Evolutionary conservation across 1,140 invertebrate species (phyloP), one percentile per base, ranked within the genome.

Genomic region (Prorops nasuta): DNA sequence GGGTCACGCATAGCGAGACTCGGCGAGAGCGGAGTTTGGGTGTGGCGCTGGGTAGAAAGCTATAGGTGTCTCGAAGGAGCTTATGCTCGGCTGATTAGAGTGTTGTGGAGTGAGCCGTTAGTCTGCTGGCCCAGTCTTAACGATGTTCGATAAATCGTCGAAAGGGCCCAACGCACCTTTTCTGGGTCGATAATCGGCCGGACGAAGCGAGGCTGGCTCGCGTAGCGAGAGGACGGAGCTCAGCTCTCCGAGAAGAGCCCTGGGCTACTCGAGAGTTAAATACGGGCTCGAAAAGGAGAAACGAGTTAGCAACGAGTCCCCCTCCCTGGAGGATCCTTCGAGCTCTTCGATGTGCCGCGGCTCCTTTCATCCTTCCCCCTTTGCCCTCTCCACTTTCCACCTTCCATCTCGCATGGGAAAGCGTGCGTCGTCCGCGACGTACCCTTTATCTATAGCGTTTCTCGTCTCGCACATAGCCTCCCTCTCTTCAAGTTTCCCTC

Each of bases 221-320:
- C 51, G 19, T 19, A 12, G 20, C 10, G 22, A 41, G 44, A 35
- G 20, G 36, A 19, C 14, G 20, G 12, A n/a, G n/a, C 45, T 32
- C 43, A n/a, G 17, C 19, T n/a, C n/a, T n/a, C 3, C 14, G 9
- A 20, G 34, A 22, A 35, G 20, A 24, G 48, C 16, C 37, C 6
- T 39, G 32, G 24, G 24, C 4, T 6, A 28, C 4, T 10, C 4
- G 24, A 28, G 24, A 38, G 15, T 43, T 63, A 63, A 62, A 59
- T 51, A 63, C 60, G 55, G 56, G 60, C 53, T 62, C 60, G 49
- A 63, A 56, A 59, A 63, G 61, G 60, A 61, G 59, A 63, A 59
- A 59, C 61, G 60, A 58, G 62, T 63, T 63, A 62, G 51, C 56
- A 52, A 58, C 51, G 60, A 63, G 53, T 59, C 60, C 16, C 31